Evolutionary conservation across 2,888 invertebrate genomes (phyloP).

Genomic region (Ditula angustiorana): DNA sequence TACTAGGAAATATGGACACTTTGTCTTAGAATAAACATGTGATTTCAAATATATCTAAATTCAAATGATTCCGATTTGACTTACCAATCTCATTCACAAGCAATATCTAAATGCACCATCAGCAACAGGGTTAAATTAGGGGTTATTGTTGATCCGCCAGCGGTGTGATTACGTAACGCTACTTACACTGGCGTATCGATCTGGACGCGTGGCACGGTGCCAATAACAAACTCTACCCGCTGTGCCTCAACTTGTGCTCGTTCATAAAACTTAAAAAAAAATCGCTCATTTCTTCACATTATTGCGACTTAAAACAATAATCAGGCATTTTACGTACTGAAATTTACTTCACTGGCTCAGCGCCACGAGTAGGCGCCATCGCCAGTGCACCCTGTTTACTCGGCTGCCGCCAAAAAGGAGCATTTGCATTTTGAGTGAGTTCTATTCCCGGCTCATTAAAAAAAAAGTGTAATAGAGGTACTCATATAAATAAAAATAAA

Average conservation of each 20-base stretch:
- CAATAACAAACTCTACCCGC: constrained; percentile 69
- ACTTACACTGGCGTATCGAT: constrained; percentile 72
- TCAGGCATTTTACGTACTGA: neutral
- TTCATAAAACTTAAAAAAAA: constrained; percentile 56
- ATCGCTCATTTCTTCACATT: constrained; percentile 6
- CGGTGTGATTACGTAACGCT: constrained; percentile 68
- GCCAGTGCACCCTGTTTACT: no score
- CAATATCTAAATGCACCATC: constrained; percentile 12
- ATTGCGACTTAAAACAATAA: constrained; percentile 13
- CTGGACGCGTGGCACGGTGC: constrained; percentile 75
- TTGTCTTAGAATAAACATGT: no score
- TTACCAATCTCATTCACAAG: neutral
- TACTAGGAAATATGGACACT: neutral
- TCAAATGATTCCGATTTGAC: neutral
- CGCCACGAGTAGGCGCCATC: no score
- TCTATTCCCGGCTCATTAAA: no score
- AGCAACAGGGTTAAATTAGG: constrained; percentile 25
- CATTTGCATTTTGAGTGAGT: no score
- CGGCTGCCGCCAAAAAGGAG: no score
- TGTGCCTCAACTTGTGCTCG: constrained; percentile 59
- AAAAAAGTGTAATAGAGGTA: no score
- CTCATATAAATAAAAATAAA: no score
- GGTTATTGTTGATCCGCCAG: constrained; percentile 47
- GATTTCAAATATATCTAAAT: no score
- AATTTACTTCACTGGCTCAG: no score